Base-by-base conservation (phyloP, 2,888 invertebrate genomes). In the Acrocera orbiculus region DNA sequence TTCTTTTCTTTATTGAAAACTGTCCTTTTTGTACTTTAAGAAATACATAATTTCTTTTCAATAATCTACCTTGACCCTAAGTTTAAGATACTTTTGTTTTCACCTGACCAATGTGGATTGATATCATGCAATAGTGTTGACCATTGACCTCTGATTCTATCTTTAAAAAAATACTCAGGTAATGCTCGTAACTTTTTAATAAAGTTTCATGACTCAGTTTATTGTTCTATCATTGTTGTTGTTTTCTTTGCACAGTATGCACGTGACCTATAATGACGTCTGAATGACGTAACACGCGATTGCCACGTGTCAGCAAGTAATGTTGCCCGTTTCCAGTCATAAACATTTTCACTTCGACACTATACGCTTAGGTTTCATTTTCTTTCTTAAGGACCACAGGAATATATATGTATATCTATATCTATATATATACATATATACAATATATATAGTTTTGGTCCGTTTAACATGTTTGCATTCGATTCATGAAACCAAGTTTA, bases 261-360 rank as follows among this genome's bases (percentile, higher is more conserved):
- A 60, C 60, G 60, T 58, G 60, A 44, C 55, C 48, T 49, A 49
- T 59, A 59, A 60, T 59, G 58, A 60, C 60, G 55, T 60, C 57
- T 60, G 60, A 60, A 60, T 60, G 60, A 60, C 58, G 53, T 58
- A 57, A 58, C 59, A 59, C 59, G 58, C 58, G 58, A 59, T 46
- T 44, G 43, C 38, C 53, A 52, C 53, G 52, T 52, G 53, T 37
- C 47, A 39, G 42, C 40, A 36, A 40, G 37, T 37, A 37, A 34
- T 36, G 36, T 33, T 41, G 38, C 36, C 31, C 34, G 28, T 35
- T 38, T 37, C 11, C 23, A n/a, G n/a, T n/a, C n/a, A n/a, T n/a
- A n/a, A n/a, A n/a, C n/a, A n/a, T n/a, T n/a, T n/a, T n/a, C n/a
- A n/a, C n/a, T n/a, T n/a, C n/a, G n/a, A n/a, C n/a, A n/a, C n/a